Percentiles rank a stretch among this genome's conserved stretches.
phyloP scores from a whole-genome alignment of 2,797 vertebrate genomes.

The Cyprinella venusta region DNA sequence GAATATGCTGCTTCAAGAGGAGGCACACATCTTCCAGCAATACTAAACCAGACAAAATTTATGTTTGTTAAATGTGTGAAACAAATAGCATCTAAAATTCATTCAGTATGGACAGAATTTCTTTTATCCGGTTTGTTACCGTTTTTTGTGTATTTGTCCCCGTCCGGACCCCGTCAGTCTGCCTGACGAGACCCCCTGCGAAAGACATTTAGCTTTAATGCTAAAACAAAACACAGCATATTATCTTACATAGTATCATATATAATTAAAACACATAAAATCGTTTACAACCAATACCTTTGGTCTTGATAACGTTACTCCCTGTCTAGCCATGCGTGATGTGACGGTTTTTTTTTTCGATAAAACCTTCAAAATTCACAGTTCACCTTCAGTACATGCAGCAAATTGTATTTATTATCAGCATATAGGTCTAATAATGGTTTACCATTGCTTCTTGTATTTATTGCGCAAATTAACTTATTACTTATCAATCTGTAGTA shows the following conservation, averaged over 20 bases:
- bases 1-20: conserved; percentile 75
- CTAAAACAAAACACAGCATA: neutral
- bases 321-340: conserved; percentile 58
- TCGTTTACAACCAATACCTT: conserved; percentile 51
- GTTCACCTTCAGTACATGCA: neutral
- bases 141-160: conserved; percentile 69
- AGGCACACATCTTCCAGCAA: conserved; percentile 62
- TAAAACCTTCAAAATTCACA: neutral
- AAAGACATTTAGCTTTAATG: neutral
- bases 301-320: conserved; percentile 43
- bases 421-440: neutral
- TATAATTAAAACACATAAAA: neutral
- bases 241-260: neutral
- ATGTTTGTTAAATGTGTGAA: neutral
- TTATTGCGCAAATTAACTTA: neutral
- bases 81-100: neutral
- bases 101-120: neutral
- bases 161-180: conserved; percentile 74
- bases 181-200: conserved; percentile 84
- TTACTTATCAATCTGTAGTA: neutral
- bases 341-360: neutral
- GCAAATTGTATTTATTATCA: neutral
- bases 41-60: conserved; percentile 62
- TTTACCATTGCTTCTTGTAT: neutral
- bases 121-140: conserved; percentile 71